Base-by-base conservation (phyloP, 2,888 invertebrate genomes). In the Lissocephala sabroskyi region DNA sequence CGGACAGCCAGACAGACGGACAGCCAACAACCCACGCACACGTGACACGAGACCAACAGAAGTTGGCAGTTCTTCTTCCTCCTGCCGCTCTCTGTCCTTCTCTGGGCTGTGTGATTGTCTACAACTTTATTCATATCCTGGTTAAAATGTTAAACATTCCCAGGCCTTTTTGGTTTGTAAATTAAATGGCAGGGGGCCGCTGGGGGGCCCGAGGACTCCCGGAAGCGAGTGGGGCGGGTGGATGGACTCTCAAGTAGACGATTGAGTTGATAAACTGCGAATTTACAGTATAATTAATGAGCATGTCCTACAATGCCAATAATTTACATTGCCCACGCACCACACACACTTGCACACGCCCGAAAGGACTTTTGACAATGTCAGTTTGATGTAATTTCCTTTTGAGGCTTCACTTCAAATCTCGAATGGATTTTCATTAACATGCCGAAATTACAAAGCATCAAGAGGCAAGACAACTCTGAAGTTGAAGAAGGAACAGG, bases 41-140 rank as follows among this genome's bases (percentile, higher is more conserved):
- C 9, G 7, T 29, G 16, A 5, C 7, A 4, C 3, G 37, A 37
- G 14, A 37, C 37, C 71, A 57, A 57, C 63, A 56, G 45, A 63
- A 50, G 62, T 62, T 62, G 56, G 45, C 70, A 74, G 62, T n/a
- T 16, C n/a, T 16, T 23, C 36, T 14, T 2, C 39, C n/a, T 17
- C 14, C 11, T 35, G 11, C 3, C 11, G 10, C 5, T 52, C 52
- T 46, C 11, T 35, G 44, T 47, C 29, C 29, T 45, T 16, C 41
- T 59, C 56, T 53, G 56, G 64, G 66, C 75, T 73, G 77, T 73
- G 71, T 73, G 66, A 75, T 77, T 73, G 75, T 77, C 75, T 71
- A 62, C 67, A 73, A 73, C 71, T 73, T 73, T 73, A 77, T 77
- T 73, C 75, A 73, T 73, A 73, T 73, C 71, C 78, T 73, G 71